Conservation (phyloP, 2,888 invertebrate species). For the Choreutis nemorana region DNA sequence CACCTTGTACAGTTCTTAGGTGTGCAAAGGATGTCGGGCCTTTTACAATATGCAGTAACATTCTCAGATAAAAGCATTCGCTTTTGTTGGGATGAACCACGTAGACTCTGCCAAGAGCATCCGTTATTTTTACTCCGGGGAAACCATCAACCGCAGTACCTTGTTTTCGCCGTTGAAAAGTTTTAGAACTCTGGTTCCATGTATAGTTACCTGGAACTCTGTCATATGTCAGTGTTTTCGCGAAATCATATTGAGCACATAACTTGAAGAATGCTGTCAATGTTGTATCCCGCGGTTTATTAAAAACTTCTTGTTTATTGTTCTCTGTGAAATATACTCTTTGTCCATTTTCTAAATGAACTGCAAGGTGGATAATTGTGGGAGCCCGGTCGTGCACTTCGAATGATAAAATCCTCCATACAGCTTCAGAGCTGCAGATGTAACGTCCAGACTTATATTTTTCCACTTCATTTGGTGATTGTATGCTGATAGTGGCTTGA, state of each 20-base stretch:
- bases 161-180: constrained; percentile 12
- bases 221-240: constrained; percentile 12
- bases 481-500: constrained; percentile 12
- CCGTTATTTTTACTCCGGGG: constrained; percentile 13
- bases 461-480: constrained; percentile 13
- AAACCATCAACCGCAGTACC: constrained; percentile 13
- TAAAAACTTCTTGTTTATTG: constrained; percentile 11
- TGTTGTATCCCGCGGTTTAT: no score
- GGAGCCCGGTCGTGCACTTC: constrained; percentile 10
- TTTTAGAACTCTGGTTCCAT: constrained; percentile 12
- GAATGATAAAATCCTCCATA: constrained; percentile 13
- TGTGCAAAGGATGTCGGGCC: constrained; percentile 16
- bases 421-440: constrained; percentile 11
- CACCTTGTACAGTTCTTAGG: constrained; percentile 7
- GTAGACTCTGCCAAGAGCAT: constrained; percentile 15
- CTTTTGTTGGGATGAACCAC: constrained; percentile 8
- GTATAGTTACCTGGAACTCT: constrained; percentile 8
- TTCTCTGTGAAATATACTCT: constrained; percentile 9
- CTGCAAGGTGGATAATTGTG: constrained; percentile 7
- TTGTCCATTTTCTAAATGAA: no score
- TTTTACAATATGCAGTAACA: constrained; percentile 11
- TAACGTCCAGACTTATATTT: constrained; percentile 12
- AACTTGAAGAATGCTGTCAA: constrained; percentile 11
- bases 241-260: constrained; percentile 13
- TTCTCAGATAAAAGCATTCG: constrained; percentile 7